A percentile compares a stretch with the other conserved stretches of the same genome.
Evolutionary conservation across 2,113 vertebrate species (phyloP).

Genomic region (Callopanchax toddi): DNA sequence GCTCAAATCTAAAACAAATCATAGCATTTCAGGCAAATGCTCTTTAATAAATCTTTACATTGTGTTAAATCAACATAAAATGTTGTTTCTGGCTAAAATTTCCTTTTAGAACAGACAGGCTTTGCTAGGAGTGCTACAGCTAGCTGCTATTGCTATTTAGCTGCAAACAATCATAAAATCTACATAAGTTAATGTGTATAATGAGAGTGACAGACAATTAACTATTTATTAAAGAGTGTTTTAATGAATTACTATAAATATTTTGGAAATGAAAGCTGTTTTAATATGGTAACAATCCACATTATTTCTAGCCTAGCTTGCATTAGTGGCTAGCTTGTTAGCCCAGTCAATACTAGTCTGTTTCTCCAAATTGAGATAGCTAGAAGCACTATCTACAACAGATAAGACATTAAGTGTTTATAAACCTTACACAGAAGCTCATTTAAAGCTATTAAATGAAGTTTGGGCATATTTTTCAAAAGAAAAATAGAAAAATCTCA

Average conservation of each 20-base stretch:
- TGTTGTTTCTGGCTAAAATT: neutral
- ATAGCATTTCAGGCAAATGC: neutral
- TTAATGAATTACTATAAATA: neutral
- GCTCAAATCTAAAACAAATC: neutral
- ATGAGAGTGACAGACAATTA: too few relatives aligned
- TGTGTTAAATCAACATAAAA: neutral
- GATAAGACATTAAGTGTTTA: neutral
- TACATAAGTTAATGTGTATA: too few relatives aligned
- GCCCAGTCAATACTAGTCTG: neutral
- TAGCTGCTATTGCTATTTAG: neutral
- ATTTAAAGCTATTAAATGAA: neutral
- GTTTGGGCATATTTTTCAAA: too few relatives aligned
- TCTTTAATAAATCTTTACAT: neutral
- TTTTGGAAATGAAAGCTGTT: neutral
- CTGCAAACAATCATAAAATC: neutral
- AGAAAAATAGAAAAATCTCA: slow-evolving; percentile 6
- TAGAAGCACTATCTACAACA: neutral
- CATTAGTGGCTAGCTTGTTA: neutral
- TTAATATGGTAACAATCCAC: neutral
- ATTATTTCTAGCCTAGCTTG: neutral
- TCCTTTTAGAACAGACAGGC: too few relatives aligned
- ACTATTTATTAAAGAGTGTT: neutral
- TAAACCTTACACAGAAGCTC: neutral
- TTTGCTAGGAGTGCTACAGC: neutral
- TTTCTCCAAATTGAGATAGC: neutral